Percentiles rank a stretch among this genome's conserved stretches.
Evolutionary conservation across 30 jellyfish, hydroid and myxozoan genomes (phyloP).

Genomic region (Calvadosia cruxmelitensis): DNA sequence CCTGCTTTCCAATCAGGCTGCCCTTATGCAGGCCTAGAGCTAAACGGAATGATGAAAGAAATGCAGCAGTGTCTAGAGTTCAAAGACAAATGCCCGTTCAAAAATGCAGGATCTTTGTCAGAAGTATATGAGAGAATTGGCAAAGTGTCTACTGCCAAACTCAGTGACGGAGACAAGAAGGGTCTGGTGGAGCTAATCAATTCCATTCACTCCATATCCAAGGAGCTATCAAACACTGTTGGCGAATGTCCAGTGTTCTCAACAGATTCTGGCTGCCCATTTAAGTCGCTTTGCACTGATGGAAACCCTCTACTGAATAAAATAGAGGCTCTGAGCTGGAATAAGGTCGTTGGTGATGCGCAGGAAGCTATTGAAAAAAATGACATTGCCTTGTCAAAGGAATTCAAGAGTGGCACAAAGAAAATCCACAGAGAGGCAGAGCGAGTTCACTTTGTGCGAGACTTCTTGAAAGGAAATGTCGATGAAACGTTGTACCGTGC

Average conservation of each 20-base stretch:
- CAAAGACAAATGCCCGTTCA: slow-evolving; percentile 30
- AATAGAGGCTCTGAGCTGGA: slow-evolving; percentile 12
- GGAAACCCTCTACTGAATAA: slow-evolving; percentile 48
- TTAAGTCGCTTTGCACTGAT: slow-evolving; percentile 46
- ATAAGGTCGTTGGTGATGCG: too few relatives aligned
- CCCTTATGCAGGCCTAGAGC: slow-evolving; percentile 49
- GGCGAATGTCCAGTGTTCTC: slow-evolving; percentile 71
- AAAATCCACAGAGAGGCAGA: slow-evolving; percentile 48
- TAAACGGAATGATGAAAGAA: slow-evolving; percentile 16
- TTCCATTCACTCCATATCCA: slow-evolving; percentile 46
- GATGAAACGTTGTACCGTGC: slow-evolving; percentile 40
- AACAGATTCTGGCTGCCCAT: slow-evolving; percentile 41
- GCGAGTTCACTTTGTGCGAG: slow-evolving; percentile 36
- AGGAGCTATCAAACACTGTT: slow-evolving; percentile 24
- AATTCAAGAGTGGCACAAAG: slow-evolving; percentile 28
- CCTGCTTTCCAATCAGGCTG: slow-evolving; percentile 57
- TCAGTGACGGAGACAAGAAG: slow-evolving; percentile 27
- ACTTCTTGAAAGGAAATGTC: slow-evolving; percentile 44
- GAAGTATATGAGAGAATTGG: slow-evolving; percentile 39
- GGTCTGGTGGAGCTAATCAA: slow-evolving; percentile 23
- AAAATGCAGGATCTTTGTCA: slow-evolving; percentile 24
- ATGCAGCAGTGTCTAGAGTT: slow-evolving; percentile 39
- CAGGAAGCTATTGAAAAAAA: too few relatives aligned
- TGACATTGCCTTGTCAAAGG: slow-evolving; percentile 20
- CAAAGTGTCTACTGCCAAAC: slow-evolving; percentile 24